Evolutionary conservation across 2,113 vertebrate genomes (phyloP).

Genomic region (Leptobrachium ailaonicum): DNA sequence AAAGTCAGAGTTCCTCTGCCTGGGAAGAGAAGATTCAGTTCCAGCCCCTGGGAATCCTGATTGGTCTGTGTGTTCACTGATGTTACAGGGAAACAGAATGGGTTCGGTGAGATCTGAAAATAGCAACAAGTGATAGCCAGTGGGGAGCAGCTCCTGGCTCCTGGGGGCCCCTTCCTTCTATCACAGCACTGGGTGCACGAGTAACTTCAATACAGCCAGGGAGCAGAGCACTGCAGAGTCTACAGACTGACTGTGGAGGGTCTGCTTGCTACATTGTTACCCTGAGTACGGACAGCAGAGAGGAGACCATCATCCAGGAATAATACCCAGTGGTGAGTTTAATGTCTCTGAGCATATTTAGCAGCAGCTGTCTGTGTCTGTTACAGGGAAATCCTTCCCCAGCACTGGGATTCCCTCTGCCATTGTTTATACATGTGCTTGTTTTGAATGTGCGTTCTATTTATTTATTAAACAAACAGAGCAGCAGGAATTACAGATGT

Average conservation of each 20-base stretch:
- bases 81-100: neutral
- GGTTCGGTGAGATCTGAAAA: conserved; percentile 15
- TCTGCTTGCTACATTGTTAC: too few relatives aligned
- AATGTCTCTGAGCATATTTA: conserved; percentile 9
- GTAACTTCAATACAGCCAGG: conserved; percentile 7
- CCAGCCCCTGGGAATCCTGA: conserved; percentile 41
- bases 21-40: conserved; percentile 47
- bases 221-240: neutral
- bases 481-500: too few relatives aligned
- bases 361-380: conserved; percentile 22
- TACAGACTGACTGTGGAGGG: neutral
- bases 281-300: neutral
- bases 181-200: neutral
- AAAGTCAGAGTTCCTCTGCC: conserved; percentile 34
- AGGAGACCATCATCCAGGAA: conserved; percentile 1
- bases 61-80: conserved; percentile 23
- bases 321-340: conserved; percentile 26
- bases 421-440: neutral
- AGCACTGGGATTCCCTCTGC: neutral
- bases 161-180: neutral
- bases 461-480: too few relatives aligned
- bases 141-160: conserved; percentile 11
- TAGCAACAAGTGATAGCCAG: conserved; percentile 54
- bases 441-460: too few relatives aligned
- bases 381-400: neutral